phyloP scores from a whole-genome alignment of 2,113 vertebrate genomes.

The Pelusios castaneus region DNA sequence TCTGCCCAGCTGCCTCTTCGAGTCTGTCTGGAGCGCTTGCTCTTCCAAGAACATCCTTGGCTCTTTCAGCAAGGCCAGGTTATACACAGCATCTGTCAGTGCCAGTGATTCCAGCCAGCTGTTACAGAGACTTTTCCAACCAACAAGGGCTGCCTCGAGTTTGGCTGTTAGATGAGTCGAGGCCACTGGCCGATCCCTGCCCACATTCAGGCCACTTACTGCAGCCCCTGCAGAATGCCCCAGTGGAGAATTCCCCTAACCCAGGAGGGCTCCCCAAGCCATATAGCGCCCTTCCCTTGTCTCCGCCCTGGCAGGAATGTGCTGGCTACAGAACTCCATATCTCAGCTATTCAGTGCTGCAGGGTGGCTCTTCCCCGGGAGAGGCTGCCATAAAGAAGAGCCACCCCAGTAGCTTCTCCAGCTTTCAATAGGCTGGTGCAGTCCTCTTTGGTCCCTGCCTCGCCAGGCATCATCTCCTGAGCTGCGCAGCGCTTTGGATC shows the following conservation, averaged over 20 bases:
- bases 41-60: not conserved
- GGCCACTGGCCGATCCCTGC: accelerated
- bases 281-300: too few species aligned
- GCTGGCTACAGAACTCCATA: not conserved
- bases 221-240: not conserved
- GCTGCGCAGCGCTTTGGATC: not conserved
- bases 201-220: not conserved
- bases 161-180: not conserved
- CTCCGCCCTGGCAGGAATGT: too few species aligned
- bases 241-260: not conserved
- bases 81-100: accelerated
- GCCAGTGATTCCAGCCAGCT: not conserved
- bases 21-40: not conserved
- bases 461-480: not conserved
- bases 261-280: not conserved
- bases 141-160: too few species aligned
- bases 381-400: not conserved
- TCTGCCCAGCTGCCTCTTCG: not conserved
- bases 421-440: not conserved
- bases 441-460: not conserved
- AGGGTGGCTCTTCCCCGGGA: not conserved
- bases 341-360: not conserved
- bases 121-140: not conserved
- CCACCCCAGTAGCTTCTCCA: not conserved
- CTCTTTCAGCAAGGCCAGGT: not conserved